Evolutionary conservation across 2,888 invertebrate species (phyloP), one percentile per base, ranked within the genome.

Genomic region (Tupiocoris notatus): DNA sequence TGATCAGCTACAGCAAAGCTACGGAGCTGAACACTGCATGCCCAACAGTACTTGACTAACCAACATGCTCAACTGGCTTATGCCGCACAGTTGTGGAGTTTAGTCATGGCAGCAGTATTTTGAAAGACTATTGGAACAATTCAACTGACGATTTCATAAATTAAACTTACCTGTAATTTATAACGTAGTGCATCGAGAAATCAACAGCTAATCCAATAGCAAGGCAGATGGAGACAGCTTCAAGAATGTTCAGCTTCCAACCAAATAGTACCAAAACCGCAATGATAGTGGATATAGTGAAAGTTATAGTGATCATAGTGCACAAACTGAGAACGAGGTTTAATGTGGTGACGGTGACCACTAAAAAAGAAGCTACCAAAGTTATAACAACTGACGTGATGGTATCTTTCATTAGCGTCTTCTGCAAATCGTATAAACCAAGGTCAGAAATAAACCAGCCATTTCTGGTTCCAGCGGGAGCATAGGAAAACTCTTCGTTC

Each of bases 131-230:
- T n/a, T n/a, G n/a, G n/a, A n/a, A n/a, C n/a, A n/a, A n/a, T n/a
- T n/a, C n/a, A n/a, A n/a, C n/a, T n/a, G n/a, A n/a, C n/a, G n/a
- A n/a, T n/a, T n/a, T n/a, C n/a, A n/a, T n/a, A n/a, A n/a, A 73
- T 2, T 18, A 16, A 17, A 75, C 67, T 76, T 74, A 80, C 80
- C 77, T 78, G 84, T 93, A 97, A 82, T 93, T 93, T 79, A 96
- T 90, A 70, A 92, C 92, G 83, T 95, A 95, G 84, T 97, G 96
- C 76, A 97, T 87, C 84, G 94, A 94, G 83, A 95, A 96, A 86
- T 98, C 98, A 25, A 96, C 93, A 16, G 96, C 92, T 81, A 98
- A 87, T 16, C 97, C 98, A 80, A 98, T 95, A 7, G 96, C 95
- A 6, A 96, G 92, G 7, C 95, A 94, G 77, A 98, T 91, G 16